Evolutionary conservation across 2,797 vertebrate genomes (phyloP), one percentile per base, ranked within the genome.

Genomic region (Odontamblyopus lacepedii): DNA sequence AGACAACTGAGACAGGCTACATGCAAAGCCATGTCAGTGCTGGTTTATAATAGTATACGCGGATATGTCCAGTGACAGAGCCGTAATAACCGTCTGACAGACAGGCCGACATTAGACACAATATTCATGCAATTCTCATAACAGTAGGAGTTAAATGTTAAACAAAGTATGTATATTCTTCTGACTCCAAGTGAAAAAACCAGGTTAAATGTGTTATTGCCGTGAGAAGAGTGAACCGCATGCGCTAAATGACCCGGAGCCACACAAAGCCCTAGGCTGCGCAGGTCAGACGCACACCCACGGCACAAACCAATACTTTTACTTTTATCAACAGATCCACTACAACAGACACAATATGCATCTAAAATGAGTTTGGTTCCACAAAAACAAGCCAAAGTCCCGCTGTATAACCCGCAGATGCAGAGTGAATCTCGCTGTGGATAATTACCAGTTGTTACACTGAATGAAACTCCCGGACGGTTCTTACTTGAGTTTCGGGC

Each of bases 391-490:
- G 32, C 2, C 3, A 18, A 66, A 1, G 23, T 16, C 16, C 15
- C 12, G 48, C 0, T 59, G 78, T 56, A 35, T 63, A 35, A 53
- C 51, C 70, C 57, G 55, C 56, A 72, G 16, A 23, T 23, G 15
- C 74, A 30, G 79, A 62, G 11, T 27, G 35, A 57, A 67, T 71
- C 71, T 85, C 80, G 70, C 79, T 77, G 84, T 61, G 78, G 76
- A 74, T 50, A 66, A 78, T 83, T 85, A 48, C 44, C 13, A 74
- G 81, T 65, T 0, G 75, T 63, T 13, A 64, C 71, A 68, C 77
- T 32, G 56, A 77, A 63, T 65, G 70, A 76, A 50, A 38, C 30
- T 83, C 82, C 50, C 59, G 78, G 62, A 48, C 3, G 44, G 3
- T 4, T 85, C 87, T 88, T 76, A 81, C 87, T 69, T 12, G 63